Conservation (phyloP, 2,113 vertebrate genomes). For the Trichomycterus rosablanca region DNA sequence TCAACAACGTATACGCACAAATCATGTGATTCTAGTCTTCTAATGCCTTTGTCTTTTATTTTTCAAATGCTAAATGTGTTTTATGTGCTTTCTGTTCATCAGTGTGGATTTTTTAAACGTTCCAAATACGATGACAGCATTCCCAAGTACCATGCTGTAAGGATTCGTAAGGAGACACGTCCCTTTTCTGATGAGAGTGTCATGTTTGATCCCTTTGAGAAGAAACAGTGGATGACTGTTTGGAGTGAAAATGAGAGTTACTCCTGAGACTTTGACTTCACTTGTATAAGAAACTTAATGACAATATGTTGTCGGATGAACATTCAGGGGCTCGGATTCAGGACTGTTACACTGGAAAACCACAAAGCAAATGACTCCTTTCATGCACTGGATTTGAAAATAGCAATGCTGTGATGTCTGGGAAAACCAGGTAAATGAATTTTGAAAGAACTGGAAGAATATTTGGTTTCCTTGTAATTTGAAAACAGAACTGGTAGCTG, state of each 20-base stretch:
- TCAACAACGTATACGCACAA: too few species aligned
- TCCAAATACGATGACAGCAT: slow-evolving; percentile 86
- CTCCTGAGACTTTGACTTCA: slow-evolving; percentile 62
- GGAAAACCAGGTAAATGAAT: neutral
- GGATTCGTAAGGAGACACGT: slow-evolving; percentile 83
- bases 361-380: neutral
- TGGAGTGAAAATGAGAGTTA: slow-evolving; percentile 91
- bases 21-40: neutral
- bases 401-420: neutral
- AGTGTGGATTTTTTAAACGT: slow-evolving; percentile 97
- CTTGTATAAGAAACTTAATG: slow-evolving; percentile 1
- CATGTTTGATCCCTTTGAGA: slow-evolving; percentile 69
- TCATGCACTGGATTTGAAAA: slow-evolving; percentile 17
- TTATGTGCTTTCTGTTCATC: slow-evolving; percentile 29
- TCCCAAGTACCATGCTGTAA: slow-evolving; percentile 89
- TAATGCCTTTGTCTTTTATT: neutral
- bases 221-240: slow-evolving; percentile 90
- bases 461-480: neutral
- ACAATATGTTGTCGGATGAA: too few species aligned
- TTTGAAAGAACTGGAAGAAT: neutral
- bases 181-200: slow-evolving; percentile 73
- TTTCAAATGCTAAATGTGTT: neutral
- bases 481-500: neutral
- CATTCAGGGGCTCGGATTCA: neutral
- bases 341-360: slow-evolving; percentile 7